These are phyloP conservation scores for Grammomys dolichurus DNA, from an alignment of 2,113 vertebrate species.

Conservation along the genomic window DNA sequence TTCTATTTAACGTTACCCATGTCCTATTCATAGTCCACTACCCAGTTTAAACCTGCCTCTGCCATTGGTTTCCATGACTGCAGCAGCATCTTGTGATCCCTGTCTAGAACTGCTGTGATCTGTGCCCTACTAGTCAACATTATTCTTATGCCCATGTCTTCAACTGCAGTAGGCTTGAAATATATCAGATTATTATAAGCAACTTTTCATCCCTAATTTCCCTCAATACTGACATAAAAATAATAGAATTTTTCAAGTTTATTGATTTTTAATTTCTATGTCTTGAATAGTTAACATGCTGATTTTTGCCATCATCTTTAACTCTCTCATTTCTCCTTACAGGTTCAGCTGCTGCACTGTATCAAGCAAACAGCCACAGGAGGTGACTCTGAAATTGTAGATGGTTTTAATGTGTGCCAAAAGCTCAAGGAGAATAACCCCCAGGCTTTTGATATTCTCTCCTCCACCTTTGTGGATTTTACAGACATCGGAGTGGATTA, in stretches of 20 bases:
- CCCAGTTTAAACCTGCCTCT: not conserved
- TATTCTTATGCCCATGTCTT: not conserved
- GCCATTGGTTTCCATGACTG: not conserved
- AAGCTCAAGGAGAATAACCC: constrained; percentile 91
- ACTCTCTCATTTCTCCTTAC: constrained; percentile 41
- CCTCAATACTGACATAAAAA: constrained; percentile 7
- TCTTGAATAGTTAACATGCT: not conserved
- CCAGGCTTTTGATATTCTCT: constrained; percentile 90
- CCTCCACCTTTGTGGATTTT: constrained; percentile 92
- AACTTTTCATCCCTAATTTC: not conserved
- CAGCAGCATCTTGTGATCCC: not conserved
- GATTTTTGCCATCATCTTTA: not conserved
- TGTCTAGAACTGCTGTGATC: not conserved
- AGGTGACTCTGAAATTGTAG: constrained; percentile 94
- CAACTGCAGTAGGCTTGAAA: not conserved
- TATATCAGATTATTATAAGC: not conserved
- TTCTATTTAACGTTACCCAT: not conserved
- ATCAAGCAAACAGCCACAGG: constrained; percentile 92
- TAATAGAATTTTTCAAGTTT: not conserved
- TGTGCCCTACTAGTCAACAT: not conserved
- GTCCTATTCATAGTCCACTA: not conserved
- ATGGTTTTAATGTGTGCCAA: constrained; percentile 92
- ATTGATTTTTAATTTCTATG: not conserved
- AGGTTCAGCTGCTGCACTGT: constrained; percentile 98
- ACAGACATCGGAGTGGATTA: constrained; percentile 94